Percentiles rank a stretch among this genome's conserved stretches.
Conservation (phyloP, 2,888 invertebrate genomes). For the Mythimna ferrago region DNA sequence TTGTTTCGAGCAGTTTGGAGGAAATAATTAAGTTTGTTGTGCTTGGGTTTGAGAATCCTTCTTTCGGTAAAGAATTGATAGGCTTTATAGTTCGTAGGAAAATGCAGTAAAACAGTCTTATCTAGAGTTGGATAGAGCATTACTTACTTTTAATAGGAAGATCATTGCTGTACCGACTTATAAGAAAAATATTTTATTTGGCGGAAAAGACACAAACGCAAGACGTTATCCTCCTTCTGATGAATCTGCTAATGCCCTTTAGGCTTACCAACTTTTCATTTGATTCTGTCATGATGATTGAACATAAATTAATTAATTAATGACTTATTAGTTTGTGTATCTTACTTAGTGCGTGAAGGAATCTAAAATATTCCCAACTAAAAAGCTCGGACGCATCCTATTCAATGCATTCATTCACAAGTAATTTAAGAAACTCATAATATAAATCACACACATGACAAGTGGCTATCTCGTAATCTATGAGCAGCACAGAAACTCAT, state of each 20-base stretch:
- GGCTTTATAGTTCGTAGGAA: background rate
- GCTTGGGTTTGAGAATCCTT: background rate
- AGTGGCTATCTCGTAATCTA: slow-evolving; percentile 33
- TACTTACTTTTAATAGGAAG: too few relatives aligned
- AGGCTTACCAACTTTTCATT: background rate
- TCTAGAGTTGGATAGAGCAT: background rate
- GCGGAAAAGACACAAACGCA: too few relatives aligned
- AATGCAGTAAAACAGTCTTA: background rate
- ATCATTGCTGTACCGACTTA: too few relatives aligned
- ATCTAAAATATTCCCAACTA: slow-evolving; percentile 17
- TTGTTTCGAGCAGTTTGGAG: slow-evolving; percentile 26
- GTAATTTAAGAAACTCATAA: slow-evolving; percentile 17
- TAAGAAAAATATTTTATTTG: too few relatives aligned
- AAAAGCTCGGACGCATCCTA: background rate
- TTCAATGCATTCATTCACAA: slow-evolving; percentile 16
- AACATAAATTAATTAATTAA: background rate
- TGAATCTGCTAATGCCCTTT: background rate
- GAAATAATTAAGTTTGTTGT: slow-evolving; percentile 9
- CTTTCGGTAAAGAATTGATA: background rate
- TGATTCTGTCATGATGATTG: background rate
- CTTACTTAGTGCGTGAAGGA: slow-evolving; percentile 1
- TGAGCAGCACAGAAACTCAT: slow-evolving; percentile 37
- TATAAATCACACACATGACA: slow-evolving; percentile 44
- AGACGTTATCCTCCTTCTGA: background rate
- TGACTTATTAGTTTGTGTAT: background rate